Percentiles rank a stretch among this genome's conserved stretches.
Conservation (phyloP, 1,140 invertebrate genomes). For the Meloidogyne floridensis region DNA sequence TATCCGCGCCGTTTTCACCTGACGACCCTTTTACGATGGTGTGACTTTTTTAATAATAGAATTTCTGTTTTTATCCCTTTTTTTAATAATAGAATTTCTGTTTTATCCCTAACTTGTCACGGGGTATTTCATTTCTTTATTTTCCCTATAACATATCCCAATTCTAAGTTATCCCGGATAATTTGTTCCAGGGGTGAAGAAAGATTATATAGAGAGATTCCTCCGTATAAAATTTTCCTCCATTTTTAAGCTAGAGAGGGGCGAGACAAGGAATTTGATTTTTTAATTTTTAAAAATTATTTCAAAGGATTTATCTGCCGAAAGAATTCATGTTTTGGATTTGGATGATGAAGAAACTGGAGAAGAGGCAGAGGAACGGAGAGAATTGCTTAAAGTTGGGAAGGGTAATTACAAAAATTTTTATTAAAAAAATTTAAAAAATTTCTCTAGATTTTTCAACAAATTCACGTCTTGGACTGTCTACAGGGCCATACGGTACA, state of each 20-base stretch:
- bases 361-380: conserved; percentile 10
- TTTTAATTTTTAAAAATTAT: too few relatives aligned
- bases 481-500: neutral
- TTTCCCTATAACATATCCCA: too few relatives aligned
- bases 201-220: too few relatives aligned
- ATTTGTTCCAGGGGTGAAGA: too few relatives aligned
- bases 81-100: too few relatives aligned
- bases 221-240: too few relatives aligned
- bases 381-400: conserved; percentile 7
- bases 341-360: conserved; percentile 52
- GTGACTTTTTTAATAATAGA: neutral
- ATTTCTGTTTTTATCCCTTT: too few relatives aligned
- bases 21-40: conserved; percentile 37
- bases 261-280: too few relatives aligned
- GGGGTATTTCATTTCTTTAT: too few relatives aligned
- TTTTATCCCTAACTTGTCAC: too few relatives aligned
- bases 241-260: too few relatives aligned
- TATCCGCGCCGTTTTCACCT: conserved; percentile 23
- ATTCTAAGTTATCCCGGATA: too few relatives aligned
- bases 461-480: neutral
- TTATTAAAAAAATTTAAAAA: neutral
- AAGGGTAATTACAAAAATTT: neutral
- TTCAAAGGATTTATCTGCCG: conserved; percentile 55
- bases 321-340: conserved; percentile 63
- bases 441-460: neutral